These are phyloP conservation scores for Eriosoma lanigerum DNA, from an alignment of 1,140 invertebrate species.

Conservation along the genomic window DNA sequence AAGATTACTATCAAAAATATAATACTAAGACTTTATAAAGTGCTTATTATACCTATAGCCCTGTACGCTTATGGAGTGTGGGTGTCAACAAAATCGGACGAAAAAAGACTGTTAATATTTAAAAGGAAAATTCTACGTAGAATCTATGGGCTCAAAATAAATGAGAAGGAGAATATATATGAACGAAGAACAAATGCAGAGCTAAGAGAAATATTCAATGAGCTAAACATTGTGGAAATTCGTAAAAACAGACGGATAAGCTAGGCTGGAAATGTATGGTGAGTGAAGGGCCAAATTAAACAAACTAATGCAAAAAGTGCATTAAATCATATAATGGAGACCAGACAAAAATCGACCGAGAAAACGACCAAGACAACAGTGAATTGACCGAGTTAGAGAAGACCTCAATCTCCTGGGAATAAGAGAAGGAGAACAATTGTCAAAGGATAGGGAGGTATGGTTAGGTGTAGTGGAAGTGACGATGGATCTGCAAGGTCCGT, in stretches of 20 bases:
- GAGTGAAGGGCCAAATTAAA: neutral
- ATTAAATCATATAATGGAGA: slow-evolving; percentile 2
- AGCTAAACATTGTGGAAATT: slow-evolving; percentile 28
- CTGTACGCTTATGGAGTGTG: slow-evolving; percentile 44
- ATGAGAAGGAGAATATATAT: no score
- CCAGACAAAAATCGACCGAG: slow-evolving; percentile 30
- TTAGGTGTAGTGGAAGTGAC: slow-evolving; percentile 31
- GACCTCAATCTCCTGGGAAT: slow-evolving; percentile 43
- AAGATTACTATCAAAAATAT: slow-evolving; percentile 27
- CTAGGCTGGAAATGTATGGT: slow-evolving; percentile 35
- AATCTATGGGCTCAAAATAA: slow-evolving; percentile 38
- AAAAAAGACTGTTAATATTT: slow-evolving; percentile 45
- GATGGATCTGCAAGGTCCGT: slow-evolving; percentile 31
- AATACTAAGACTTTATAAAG: slow-evolving; percentile 45
- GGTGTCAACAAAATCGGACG: no score
- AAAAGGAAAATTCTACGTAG: slow-evolving; percentile 48
- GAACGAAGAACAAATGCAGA: no score
- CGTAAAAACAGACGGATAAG: slow-evolving; percentile 42
- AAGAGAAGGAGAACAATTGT: slow-evolving; percentile 26
- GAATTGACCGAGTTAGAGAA: no score
- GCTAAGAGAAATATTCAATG: slow-evolving; percentile 38
- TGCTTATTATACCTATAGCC: slow-evolving; percentile 36
- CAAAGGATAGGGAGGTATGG: slow-evolving; percentile 13
- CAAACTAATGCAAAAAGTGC: no score
- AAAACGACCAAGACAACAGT: slow-evolving; percentile 38